Evolutionary conservation across 2,888 invertebrate genomes (phyloP).

Genomic region (Thumatha senex): DNA sequence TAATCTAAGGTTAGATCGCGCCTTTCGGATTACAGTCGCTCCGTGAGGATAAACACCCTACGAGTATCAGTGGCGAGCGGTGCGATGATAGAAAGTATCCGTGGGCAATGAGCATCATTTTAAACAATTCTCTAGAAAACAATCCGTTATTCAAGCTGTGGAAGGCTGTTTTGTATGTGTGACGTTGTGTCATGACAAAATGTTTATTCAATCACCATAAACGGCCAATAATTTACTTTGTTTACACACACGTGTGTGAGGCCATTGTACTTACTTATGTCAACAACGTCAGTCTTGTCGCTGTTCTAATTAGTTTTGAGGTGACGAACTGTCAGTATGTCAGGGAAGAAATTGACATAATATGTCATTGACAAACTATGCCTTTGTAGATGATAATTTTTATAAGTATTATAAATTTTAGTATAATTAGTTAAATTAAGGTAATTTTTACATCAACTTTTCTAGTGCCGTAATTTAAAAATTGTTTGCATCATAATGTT

Average conservation of each 20-base stretch:
- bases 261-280: constrained; percentile 24
- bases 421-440: constrained; percentile 12
- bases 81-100: too few species aligned
- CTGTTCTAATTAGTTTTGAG: constrained; percentile 35
- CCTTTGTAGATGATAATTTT: constrained; percentile 17
- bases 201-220: constrained; percentile 19
- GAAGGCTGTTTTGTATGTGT: too few species aligned
- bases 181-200: constrained; percentile 7
- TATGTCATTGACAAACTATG: constrained; percentile 31
- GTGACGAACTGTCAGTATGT: constrained; percentile 18
- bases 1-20: too few species aligned
- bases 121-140: too few species aligned
- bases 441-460: too few species aligned
- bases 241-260: constrained; percentile 29
- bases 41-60: too few species aligned
- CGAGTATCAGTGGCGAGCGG: too few species aligned
- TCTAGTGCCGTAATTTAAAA: constrained; percentile 21
- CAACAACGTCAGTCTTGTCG: constrained; percentile 23
- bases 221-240: constrained; percentile 27
- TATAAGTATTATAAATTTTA: constrained; percentile 16
- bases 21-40: too few species aligned
- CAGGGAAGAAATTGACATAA: constrained; percentile 34
- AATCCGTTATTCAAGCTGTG: too few species aligned
- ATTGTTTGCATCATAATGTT: constrained; percentile 18
- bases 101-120: too few species aligned